Conservation (phyloP, 2,888 invertebrate species). For the Exocentrus adspersus region DNA sequence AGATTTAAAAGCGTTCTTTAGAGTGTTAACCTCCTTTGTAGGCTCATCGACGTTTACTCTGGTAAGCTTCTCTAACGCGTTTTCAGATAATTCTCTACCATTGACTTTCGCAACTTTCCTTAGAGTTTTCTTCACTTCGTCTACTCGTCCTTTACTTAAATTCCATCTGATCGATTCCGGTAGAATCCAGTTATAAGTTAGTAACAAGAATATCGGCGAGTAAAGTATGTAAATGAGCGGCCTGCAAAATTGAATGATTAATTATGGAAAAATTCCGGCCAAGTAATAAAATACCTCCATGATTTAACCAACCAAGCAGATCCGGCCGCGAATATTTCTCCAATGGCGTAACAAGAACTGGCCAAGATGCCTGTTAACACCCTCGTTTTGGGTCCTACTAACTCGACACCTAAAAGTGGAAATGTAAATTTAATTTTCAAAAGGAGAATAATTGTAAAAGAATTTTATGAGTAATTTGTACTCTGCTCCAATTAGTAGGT, state of each 20-base stretch:
- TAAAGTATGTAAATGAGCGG: conserved; percentile 66
- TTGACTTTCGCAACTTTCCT: conserved; percentile 73
- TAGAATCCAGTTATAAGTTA: conserved; percentile 74
- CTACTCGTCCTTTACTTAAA: conserved; percentile 69
- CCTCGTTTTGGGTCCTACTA: conserved; percentile 78
- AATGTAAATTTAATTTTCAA: no score
- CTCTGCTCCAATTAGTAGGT: no score
- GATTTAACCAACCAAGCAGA: conserved; percentile 73
- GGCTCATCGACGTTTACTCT: conserved; percentile 11
- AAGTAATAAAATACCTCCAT: no score
- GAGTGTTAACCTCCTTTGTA: conserved; percentile 21
- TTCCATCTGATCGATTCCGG: conserved; percentile 84
- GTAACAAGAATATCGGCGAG: conserved; percentile 73
- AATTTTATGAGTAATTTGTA: no score
- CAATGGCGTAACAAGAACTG: conserved; percentile 76
- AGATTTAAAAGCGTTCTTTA: conserved; percentile 37
- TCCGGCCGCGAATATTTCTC: conserved; percentile 74
- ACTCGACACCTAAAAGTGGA: conserved; percentile 80
- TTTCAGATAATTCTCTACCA: conserved; percentile 58
- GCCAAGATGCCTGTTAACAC: conserved; percentile 77
- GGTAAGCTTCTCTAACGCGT: conserved; percentile 54
- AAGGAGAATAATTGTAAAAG: no score
- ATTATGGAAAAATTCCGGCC: no score
- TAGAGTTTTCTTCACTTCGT: conserved; percentile 69
- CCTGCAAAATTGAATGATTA: no score